Percentiles rank a stretch among this genome's conserved stretches.
These are phyloP conservation scores for Rhimphoctona megacephalus DNA, from an alignment of 2,888 invertebrate genomes.

Conservation along the genomic window DNA sequence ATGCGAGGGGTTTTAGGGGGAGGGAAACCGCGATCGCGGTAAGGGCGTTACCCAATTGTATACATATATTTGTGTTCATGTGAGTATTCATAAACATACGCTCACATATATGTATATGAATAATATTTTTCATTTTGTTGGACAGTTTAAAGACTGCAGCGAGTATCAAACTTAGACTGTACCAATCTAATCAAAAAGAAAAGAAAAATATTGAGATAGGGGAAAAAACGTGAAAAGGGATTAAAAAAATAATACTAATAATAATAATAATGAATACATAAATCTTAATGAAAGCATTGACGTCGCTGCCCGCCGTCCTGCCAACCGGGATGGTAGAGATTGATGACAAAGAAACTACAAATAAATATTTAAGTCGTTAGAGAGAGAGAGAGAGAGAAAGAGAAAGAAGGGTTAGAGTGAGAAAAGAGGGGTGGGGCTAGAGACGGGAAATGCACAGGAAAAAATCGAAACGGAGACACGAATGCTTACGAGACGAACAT, in stretches of 20 bases:
- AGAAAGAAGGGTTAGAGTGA: slow-evolving; percentile 39
- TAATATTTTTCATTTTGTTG: slow-evolving; percentile 75
- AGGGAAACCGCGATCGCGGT: slow-evolving; percentile 32
- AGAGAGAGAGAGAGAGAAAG: slow-evolving; percentile 47
- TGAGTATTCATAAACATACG: slow-evolving; percentile 22
- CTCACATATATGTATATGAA: slow-evolving; percentile 31
- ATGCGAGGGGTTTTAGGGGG: slow-evolving; percentile 2
- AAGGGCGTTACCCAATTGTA: slow-evolving; percentile 43
- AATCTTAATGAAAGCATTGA: slow-evolving; percentile 80
- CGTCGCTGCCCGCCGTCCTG: slow-evolving; percentile 81
- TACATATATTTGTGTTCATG: slow-evolving; percentile 21
- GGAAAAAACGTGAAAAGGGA: slow-evolving; percentile 46
- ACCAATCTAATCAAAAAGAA: slow-evolving; percentile 84
- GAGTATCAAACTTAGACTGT: slow-evolving; percentile 85
- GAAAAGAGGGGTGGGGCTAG: slow-evolving; percentile 51
- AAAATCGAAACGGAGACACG: slow-evolving; percentile 23
- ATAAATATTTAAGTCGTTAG: slow-evolving; percentile 52
- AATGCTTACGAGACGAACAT: slow-evolving; percentile 43
- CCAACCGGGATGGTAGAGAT: slow-evolving; percentile 65
- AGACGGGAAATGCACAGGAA: slow-evolving; percentile 54
- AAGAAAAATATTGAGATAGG: slow-evolving; percentile 64
- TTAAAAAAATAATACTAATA: slow-evolving; percentile 44
- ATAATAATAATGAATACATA: slow-evolving; percentile 59
- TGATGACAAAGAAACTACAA: slow-evolving; percentile 49
- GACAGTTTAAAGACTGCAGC: slow-evolving; percentile 83